These are phyloP conservation scores for Damaliscus lunatus DNA, from an alignment of 2,113 vertebrate genomes.

Conservation along the genomic window DNA sequence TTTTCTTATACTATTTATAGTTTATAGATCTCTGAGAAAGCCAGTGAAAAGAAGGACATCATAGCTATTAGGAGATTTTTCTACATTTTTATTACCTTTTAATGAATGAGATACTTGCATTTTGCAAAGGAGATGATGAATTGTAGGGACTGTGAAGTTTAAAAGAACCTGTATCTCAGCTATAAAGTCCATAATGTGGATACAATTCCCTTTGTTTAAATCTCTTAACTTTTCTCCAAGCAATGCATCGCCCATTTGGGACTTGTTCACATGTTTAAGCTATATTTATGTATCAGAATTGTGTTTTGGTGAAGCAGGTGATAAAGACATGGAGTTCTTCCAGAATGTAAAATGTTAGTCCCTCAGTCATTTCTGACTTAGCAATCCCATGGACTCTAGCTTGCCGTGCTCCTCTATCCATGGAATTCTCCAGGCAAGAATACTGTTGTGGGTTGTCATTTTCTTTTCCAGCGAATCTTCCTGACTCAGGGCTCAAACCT, in stretches of 20 bases:
- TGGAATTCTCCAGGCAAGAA: neutral
- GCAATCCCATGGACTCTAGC: neutral
- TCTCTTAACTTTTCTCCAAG: slow-evolving; percentile 50
- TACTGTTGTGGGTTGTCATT: neutral
- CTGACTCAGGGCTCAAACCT: neutral
- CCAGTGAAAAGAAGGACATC: slow-evolving; percentile 28
- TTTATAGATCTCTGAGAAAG: slow-evolving; percentile 47
- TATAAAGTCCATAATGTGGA: slow-evolving; percentile 57
- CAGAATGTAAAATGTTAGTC: neutral
- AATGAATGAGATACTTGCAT: slow-evolving; percentile 65
- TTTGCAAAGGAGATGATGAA: slow-evolving; percentile 65
- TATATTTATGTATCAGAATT: slow-evolving; percentile 14
- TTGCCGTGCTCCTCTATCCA: neutral
- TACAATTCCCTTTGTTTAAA: slow-evolving; percentile 35
- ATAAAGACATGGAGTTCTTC: neutral
- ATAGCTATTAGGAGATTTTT: slow-evolving; percentile 57
- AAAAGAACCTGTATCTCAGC: slow-evolving; percentile 65
- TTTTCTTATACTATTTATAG: slow-evolving; percentile 49
- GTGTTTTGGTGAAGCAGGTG: neutral
- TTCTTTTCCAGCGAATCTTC: neutral
- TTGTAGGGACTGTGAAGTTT: slow-evolving; percentile 66
- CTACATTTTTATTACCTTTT: slow-evolving; percentile 70
- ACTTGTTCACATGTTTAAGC: slow-evolving; percentile 35
- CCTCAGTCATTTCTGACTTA: neutral
- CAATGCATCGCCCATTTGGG: neutral